A percentile compares a stretch with the other conserved stretches of the same genome.
These are phyloP conservation scores for Danio choprae DNA, from an alignment of 2,797 vertebrate species.

Conservation along the genomic window DNA sequence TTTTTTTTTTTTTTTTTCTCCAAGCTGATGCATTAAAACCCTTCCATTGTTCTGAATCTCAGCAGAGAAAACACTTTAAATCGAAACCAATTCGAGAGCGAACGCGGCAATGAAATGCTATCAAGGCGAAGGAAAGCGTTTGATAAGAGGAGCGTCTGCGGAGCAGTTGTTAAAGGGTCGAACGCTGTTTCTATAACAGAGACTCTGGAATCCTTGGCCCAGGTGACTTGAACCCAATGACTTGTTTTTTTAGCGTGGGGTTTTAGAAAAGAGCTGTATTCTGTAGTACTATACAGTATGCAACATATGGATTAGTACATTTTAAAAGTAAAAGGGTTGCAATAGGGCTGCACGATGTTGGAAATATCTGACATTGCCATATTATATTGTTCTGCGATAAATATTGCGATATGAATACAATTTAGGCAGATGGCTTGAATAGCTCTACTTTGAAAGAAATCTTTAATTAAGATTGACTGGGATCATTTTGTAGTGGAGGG, in stretches of 20 bases:
- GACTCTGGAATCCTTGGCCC: background rate
- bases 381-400: too few species aligned
- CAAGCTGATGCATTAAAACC: constrained; percentile 42
- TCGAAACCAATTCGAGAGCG: constrained; percentile 36
- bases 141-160: constrained; percentile 17
- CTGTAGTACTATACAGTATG: background rate
- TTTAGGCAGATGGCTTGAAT: too few species aligned
- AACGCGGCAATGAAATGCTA: constrained; percentile 10
- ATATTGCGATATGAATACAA: too few species aligned
- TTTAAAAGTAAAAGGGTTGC: background rate
- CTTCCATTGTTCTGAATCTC: constrained; percentile 47
- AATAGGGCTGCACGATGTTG: too few species aligned
- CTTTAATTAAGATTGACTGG: too few species aligned
- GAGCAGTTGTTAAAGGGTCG: constrained; percentile 22
- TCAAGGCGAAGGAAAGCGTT: constrained; percentile 25
- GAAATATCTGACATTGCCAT: too few species aligned
- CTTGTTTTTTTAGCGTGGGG: background rate
- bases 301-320: background rate
- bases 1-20: constrained; percentile 31
- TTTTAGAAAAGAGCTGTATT: background rate
- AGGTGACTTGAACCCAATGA: background rate
- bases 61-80: constrained; percentile 34
- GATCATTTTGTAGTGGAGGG: too few species aligned
- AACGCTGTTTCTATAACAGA: constrained; percentile 4
- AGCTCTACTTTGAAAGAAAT: too few species aligned